These are phyloP conservation scores for Grammomys surdaster DNA, from an alignment of 2,113 vertebrate species.

Conservation along the genomic window DNA sequence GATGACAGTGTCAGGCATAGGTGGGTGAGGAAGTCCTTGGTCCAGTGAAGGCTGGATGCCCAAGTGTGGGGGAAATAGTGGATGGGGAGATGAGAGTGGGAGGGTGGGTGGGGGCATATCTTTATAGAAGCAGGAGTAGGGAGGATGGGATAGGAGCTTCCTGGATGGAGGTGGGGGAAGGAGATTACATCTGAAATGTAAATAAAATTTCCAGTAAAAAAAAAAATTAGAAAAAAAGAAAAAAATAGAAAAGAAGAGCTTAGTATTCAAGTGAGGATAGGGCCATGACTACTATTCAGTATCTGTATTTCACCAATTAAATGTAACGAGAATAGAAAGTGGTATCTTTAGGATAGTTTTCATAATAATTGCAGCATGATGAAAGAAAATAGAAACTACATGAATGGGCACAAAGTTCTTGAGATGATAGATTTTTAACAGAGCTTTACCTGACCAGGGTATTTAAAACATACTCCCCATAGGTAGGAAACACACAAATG, in stretches of 20 bases:
- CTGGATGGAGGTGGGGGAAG: too few relatives aligned
- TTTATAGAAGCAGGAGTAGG: too few relatives aligned
- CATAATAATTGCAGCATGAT: not conserved
- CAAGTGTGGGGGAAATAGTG: too few relatives aligned
- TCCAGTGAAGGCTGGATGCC: too few relatives aligned
- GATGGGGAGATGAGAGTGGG: too few relatives aligned
- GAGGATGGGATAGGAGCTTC: too few relatives aligned
- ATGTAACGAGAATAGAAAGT: conserved; percentile 33
- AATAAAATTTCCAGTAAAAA: too few relatives aligned
- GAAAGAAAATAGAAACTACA: conserved; percentile 49
- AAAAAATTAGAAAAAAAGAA: too few relatives aligned
- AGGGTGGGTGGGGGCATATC: too few relatives aligned
- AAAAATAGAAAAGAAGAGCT: conserved; percentile 30
- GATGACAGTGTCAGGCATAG: too few relatives aligned
- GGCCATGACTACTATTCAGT: not conserved
- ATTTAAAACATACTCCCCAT: conserved; percentile 24
- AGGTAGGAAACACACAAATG: not conserved
- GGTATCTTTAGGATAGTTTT: not conserved
- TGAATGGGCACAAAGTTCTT: not conserved
- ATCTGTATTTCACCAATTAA: conserved; percentile 50
- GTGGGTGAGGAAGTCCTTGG: too few relatives aligned
- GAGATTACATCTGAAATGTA: too few relatives aligned
- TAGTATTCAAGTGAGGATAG: not conserved
- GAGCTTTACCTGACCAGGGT: not conserved
- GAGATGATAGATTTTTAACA: conserved; percentile 19